Evolutionary conservation across 2,797 vertebrate species (phyloP).

Genomic region (Myiothlypis coronata): DNA sequence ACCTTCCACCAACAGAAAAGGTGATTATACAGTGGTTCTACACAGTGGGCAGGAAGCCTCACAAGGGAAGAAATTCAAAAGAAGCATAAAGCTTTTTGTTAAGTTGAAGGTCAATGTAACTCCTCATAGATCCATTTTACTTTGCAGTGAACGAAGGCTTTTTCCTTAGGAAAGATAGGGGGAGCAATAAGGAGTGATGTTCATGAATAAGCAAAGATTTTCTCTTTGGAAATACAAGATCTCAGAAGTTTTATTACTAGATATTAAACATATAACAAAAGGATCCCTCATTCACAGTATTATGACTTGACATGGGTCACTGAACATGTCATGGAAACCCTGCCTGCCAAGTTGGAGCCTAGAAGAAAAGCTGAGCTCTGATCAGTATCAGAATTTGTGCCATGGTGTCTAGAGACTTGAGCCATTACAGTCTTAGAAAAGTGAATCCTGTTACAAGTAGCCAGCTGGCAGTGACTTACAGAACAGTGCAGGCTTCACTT

Average conservation of each 20-base stretch:
- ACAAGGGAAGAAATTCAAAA: neutral
- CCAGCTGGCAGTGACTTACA: neutral
- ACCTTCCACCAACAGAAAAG: neutral
- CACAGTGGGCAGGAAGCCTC: neutral
- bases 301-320: neutral
- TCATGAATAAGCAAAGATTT: neutral
- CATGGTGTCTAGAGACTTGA: neutral
- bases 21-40: neutral
- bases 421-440: neutral
- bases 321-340: neutral
- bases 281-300: neutral
- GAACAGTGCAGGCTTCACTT: neutral
- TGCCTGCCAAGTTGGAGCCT: neutral
- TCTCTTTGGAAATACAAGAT: neutral
- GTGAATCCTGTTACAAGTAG: neutral
- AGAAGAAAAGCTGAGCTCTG: neutral
- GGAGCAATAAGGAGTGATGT: neutral
- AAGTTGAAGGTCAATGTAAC: neutral
- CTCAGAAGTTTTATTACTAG: neutral
- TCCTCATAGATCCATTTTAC: neutral
- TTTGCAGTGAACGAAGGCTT: neutral
- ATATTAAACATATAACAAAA: neutral
- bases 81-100: neutral
- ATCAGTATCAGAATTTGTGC: neutral
- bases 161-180: neutral